A percentile compares a stretch with the other conserved stretches of the same genome.
Conservation (phyloP, 2,888 invertebrate genomes). For the Lissonota sp. region DNA sequence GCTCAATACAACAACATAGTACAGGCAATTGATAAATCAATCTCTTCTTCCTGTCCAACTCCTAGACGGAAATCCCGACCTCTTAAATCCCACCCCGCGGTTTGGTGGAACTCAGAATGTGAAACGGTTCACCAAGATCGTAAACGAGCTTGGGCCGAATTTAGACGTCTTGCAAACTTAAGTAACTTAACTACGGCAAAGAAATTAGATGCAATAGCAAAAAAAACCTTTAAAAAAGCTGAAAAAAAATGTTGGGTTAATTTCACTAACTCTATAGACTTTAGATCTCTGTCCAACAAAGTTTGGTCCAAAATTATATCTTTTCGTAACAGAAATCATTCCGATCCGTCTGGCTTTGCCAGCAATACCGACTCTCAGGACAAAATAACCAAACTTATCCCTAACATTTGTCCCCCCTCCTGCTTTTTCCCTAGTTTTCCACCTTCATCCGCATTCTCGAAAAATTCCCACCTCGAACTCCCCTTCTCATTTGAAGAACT, state of each 20-base stretch:
- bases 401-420: conserved; percentile 3
- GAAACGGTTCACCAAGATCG: conserved; percentile 7
- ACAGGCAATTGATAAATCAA: not conserved
- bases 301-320: conserved; percentile 21
- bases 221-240: conserved; percentile 28
- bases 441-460: not conserved
- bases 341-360: conserved; percentile 1
- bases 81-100: not conserved
- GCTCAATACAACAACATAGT: conserved; percentile 12
- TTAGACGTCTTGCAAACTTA: not conserved
- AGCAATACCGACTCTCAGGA: not conserved
- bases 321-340: conserved; percentile 20
- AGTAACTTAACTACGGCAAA: conserved; percentile 5
- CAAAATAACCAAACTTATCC: conserved; percentile 22
- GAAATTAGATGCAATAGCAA: conserved; percentile 28
- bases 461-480: conserved; percentile 1
- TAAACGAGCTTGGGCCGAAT: conserved; percentile 30
- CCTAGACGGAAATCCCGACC: not conserved
- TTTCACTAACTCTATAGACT: conserved; percentile 22
- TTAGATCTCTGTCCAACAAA: conserved; percentile 1
- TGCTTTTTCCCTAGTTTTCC: conserved; percentile 31
- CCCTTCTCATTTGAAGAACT: conserved; percentile 20
- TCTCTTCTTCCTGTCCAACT: not conserved
- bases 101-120: conserved; percentile 34
- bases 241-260: conserved; percentile 9